A percentile compares a stretch with the other conserved stretches of the same genome.
Evolutionary conservation across 2,797 vertebrate genomes (phyloP).

Genomic region (Tangara arthus): DNA sequence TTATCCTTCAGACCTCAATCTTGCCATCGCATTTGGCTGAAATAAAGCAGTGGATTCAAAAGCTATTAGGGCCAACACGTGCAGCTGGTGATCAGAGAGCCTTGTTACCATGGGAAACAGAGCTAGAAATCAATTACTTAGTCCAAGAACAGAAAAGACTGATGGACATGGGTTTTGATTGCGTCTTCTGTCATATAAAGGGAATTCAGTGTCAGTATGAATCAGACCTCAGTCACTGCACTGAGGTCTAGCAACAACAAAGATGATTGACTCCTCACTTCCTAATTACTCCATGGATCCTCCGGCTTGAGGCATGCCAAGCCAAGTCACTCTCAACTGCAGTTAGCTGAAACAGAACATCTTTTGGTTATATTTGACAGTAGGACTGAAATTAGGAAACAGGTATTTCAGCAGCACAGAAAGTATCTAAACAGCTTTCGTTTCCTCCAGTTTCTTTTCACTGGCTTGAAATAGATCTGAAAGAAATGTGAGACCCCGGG

Average conservation of each 20-base stretch:
- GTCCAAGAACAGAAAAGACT: background rate
- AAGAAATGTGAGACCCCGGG: background rate
- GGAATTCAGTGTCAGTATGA: background rate
- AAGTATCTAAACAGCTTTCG: background rate
- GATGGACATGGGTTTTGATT: background rate
- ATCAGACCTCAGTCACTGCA: slow-evolving; percentile 17
- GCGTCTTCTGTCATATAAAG: background rate
- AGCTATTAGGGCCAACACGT: slow-evolving; percentile 20
- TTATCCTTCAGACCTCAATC: background rate
- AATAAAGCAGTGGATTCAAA: slow-evolving; percentile 8
- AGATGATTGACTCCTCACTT: background rate
- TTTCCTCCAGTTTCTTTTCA: background rate
- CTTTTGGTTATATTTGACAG: background rate
- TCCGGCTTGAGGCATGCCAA: background rate
- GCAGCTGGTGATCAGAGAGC: slow-evolving; percentile 37
- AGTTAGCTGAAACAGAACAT: background rate
- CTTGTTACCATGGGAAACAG: slow-evolving; percentile 42
- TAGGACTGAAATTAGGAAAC: background rate
- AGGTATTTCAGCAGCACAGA: background rate
- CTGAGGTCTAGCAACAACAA: background rate
- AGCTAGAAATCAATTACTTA: slow-evolving; percentile 29
- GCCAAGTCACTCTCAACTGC: background rate
- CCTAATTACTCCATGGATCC: background rate
- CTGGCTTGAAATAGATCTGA: background rate
- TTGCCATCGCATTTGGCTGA: background rate